Evolutionary conservation across 2,797 vertebrate genomes (phyloP).

Genomic region (Spatula versicolor): DNA sequence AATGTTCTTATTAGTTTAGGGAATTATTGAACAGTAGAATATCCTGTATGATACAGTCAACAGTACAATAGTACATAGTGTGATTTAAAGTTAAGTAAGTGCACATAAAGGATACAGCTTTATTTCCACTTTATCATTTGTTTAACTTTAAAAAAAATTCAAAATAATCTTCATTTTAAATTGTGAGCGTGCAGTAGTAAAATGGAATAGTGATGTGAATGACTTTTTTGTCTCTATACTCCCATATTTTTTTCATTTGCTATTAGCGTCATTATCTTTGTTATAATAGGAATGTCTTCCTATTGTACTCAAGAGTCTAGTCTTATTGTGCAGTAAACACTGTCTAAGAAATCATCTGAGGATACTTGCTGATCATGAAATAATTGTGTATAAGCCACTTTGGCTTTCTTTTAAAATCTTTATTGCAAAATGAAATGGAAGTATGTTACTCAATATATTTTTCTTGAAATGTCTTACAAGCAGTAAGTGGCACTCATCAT

Average conservation of each 20-base stretch:
- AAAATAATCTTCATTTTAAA: not conserved
- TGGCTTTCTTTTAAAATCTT: slow-evolving; percentile 15
- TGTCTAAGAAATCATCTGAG: not conserved
- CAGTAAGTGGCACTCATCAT: not conserved
- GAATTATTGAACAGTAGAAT: not conserved
- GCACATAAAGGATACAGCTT: not conserved
- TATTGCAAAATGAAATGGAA: not conserved
- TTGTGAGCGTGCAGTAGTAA: not conserved
- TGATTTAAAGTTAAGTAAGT: not conserved
- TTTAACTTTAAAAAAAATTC: slow-evolving; percentile 9
- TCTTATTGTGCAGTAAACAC: not conserved
- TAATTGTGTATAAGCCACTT: not conserved
- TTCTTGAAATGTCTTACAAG: not conserved
- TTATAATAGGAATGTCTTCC: not conserved
- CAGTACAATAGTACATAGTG: not conserved
- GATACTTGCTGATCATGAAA: slow-evolving; percentile 21
- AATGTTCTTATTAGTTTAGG: not conserved
- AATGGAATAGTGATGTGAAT: not conserved
- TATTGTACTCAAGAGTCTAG: slow-evolving; percentile 22
- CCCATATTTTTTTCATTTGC: not conserved
- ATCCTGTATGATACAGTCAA: not conserved
- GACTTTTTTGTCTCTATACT: not conserved
- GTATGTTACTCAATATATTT: not conserved
- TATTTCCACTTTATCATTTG: not conserved
- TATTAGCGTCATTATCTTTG: not conserved